Percentiles rank a stretch among this genome's conserved stretches.
These are phyloP conservation scores for Ostrea denselamellosa DNA, from an alignment of 1,140 invertebrate genomes.

Conservation along the genomic window DNA sequence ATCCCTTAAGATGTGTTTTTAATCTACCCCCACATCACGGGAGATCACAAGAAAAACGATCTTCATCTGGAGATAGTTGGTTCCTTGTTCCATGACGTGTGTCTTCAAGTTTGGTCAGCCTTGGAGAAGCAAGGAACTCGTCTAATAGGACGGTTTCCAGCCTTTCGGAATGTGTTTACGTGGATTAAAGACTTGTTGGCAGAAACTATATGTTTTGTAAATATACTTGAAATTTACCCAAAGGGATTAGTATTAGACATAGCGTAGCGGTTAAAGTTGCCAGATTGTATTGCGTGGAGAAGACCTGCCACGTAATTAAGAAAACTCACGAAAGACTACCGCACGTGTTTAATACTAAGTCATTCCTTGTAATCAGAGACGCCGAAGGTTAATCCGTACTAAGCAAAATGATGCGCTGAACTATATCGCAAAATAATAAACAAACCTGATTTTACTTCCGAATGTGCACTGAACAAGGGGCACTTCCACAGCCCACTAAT, in stretches of 20 bases:
- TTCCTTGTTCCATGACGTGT: neutral
- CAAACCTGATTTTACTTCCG: constrained; percentile 25
- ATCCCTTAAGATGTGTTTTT: constrained; percentile 16
- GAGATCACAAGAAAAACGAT: neutral
- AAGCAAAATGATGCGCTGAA: constrained; percentile 31
- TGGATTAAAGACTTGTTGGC: constrained; percentile 22
- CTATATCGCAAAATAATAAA: constrained; percentile 34
- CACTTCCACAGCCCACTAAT: neutral
- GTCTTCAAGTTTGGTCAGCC: neutral
- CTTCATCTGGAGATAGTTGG: neutral
- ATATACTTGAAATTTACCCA: neutral
- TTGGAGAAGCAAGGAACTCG: neutral
- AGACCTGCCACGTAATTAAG: constrained; percentile 13
- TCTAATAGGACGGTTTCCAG: neutral
- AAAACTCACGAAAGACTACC: neutral
- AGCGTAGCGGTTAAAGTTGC: constrained; percentile 10
- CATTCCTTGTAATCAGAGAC: constrained; percentile 7
- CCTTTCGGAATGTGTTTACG: neutral
- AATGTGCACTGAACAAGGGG: constrained; percentile 20
- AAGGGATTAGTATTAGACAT: constrained; percentile 2
- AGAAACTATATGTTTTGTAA: constrained; percentile 4
- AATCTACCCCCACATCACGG: neutral
- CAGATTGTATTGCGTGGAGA: constrained; percentile 16
- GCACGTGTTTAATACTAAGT: constrained; percentile 16
- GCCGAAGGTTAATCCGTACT: neutral